Percentiles rank a stretch among this genome's conserved stretches.
Conservation (phyloP, 1,140 invertebrate species). For the Drosophila orena region DNA sequence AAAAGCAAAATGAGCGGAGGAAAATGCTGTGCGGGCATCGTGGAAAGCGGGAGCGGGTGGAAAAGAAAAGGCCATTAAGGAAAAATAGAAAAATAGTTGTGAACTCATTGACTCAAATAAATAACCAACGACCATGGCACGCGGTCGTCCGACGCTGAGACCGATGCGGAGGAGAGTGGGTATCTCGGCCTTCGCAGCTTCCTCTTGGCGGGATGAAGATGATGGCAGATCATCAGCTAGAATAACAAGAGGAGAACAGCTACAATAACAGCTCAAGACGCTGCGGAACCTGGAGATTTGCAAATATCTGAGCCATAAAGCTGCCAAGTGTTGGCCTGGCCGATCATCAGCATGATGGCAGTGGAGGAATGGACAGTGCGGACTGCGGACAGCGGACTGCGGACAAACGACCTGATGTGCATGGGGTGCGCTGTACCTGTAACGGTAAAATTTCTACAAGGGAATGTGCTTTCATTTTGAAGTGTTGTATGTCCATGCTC, state of each 20-base stretch:
- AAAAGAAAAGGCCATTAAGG: slow-evolving; percentile 68
- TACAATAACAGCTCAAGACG: slow-evolving; percentile 74
- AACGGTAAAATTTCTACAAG: slow-evolving; percentile 83
- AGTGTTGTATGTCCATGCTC: slow-evolving; percentile 75
- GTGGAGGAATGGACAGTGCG: slow-evolving; percentile 7
- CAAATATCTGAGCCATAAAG: slow-evolving; percentile 79
- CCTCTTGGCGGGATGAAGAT: slow-evolving; percentile 32
- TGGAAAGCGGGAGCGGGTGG: slow-evolving; percentile 1
- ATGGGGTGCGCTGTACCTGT: slow-evolving; percentile 59
- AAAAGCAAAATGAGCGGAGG: slow-evolving; percentile 1
- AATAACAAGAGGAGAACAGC: slow-evolving; percentile 75
- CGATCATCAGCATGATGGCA: slow-evolving; percentile 50
- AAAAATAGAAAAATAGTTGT: slow-evolving; percentile 79
- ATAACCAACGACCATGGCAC: slow-evolving; percentile 62
- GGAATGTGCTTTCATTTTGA: slow-evolving; percentile 84
- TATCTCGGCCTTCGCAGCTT: slow-evolving; percentile 28
- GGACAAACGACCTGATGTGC: slow-evolving; percentile 71
- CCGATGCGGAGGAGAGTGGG: slow-evolving; percentile 4
- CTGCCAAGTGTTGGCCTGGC: slow-evolving; percentile 80
- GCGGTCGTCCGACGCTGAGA: slow-evolving; percentile 28
- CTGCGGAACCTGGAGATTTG: slow-evolving; percentile 63
- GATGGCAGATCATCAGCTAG: slow-evolving; percentile 71
- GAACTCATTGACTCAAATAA: slow-evolving; percentile 83
- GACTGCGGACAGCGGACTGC: slow-evolving; percentile 18
- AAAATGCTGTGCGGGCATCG: neutral